phyloP scores from a whole-genome alignment of 2,888 invertebrate genomes.

The Bembecia ichneumoniformis region DNA sequence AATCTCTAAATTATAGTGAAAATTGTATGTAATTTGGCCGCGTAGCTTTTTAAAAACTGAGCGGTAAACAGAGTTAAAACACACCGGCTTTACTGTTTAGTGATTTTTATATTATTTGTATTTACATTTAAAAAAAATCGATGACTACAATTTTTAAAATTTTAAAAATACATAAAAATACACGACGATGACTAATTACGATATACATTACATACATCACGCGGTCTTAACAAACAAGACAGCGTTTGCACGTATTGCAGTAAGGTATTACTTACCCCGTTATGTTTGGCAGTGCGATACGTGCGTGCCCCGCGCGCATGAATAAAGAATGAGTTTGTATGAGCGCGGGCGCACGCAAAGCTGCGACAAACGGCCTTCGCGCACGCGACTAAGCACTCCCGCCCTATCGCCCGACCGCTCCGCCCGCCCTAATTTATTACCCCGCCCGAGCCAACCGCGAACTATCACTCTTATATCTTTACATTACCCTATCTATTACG shows the following conservation, averaged over 20 bases:
- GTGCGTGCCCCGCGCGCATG: constrained; percentile 58
- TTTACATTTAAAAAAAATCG: too few relatives aligned
- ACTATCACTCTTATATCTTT: constrained; percentile 54
- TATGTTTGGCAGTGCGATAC: constrained; percentile 13
- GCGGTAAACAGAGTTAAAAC: too few relatives aligned
- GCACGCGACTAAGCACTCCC: constrained; percentile 31
- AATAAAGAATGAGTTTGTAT: constrained; percentile 66
- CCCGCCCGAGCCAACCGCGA: constrained; percentile 30
- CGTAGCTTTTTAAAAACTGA: too few relatives aligned
- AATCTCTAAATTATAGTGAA: too few relatives aligned
- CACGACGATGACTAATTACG: too few relatives aligned
- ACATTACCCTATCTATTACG: constrained; percentile 29
- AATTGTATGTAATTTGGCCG: too few relatives aligned
- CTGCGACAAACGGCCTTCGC: constrained; percentile 46
- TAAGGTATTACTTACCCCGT: not conserved
- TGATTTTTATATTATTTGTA: too few relatives aligned
- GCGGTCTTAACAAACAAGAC: too few relatives aligned
- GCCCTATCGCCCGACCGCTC: constrained; percentile 13
- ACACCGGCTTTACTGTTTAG: too few relatives aligned
- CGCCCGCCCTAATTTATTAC: constrained; percentile 47
- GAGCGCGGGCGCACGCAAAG: constrained; percentile 57
- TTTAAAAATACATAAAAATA: too few relatives aligned
- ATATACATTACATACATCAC: too few relatives aligned
- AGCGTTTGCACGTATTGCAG: not conserved
- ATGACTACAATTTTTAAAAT: too few relatives aligned